Conservation (phyloP, 2,113 vertebrate genomes). For the Pelusios castaneus region DNA sequence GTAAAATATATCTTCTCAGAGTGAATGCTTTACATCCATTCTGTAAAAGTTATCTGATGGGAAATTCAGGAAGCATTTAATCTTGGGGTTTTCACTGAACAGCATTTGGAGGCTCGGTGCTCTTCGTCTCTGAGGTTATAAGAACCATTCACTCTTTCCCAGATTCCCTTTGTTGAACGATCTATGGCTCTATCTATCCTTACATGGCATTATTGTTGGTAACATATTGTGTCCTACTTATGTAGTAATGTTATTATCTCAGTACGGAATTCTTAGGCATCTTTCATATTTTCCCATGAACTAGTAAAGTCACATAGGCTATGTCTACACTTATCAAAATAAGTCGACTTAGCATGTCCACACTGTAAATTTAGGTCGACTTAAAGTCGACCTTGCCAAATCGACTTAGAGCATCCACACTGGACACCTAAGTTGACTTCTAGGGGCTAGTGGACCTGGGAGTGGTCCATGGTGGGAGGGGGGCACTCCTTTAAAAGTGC, state of each 20-base stretch:
- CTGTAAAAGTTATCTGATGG: too few species aligned
- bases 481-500: too few species aligned
- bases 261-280: background rate
- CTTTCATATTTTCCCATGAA: background rate
- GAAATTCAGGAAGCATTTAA: background rate
- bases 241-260: background rate
- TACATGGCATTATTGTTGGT: background rate
- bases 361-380: too few species aligned
- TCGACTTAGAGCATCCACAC: too few species aligned
- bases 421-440: too few species aligned
- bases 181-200: background rate
- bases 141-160: background rate
- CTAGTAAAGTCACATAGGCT: background rate
- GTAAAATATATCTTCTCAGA: background rate
- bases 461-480: too few species aligned
- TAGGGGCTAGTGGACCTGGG: too few species aligned
- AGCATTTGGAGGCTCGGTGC: background rate
- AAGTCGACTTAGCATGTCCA: too few species aligned
- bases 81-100: background rate
- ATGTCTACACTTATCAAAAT: too few species aligned
- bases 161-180: background rate
- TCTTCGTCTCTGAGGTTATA: background rate
- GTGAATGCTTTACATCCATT: background rate
- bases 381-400: too few species aligned
- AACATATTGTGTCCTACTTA: background rate